Conservation (phyloP, 2,797 vertebrate genomes). For the Lepilemur septentrionalis region DNA sequence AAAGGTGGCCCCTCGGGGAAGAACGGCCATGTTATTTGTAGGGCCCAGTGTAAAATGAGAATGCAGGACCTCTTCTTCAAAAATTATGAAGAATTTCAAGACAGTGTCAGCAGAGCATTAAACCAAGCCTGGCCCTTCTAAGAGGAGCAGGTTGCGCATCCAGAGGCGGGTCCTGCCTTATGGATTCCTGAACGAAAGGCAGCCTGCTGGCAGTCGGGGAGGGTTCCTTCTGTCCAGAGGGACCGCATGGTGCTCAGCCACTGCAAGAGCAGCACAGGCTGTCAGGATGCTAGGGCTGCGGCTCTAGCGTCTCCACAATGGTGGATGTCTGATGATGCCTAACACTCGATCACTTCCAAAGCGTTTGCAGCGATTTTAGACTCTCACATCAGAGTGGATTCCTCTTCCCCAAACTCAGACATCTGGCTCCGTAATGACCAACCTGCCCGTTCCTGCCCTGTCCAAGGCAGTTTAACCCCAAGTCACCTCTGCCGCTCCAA, state of each 20-base stretch:
- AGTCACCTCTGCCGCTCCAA: neutral
- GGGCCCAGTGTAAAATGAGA: neutral
- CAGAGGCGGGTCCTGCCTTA: fast-evolving
- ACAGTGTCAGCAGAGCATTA: neutral
- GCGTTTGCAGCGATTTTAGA: neutral
- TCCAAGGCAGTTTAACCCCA: neutral
- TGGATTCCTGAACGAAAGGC: neutral
- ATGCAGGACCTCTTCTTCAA: neutral
- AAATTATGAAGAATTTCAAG: neutral
- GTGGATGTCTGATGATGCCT: neutral
- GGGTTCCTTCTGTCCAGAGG: neutral
- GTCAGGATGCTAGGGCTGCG: neutral
- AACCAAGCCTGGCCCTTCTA: neutral
- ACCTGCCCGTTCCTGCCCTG: neutral
- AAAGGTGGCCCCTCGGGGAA: neutral
- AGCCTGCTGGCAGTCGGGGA: neutral
- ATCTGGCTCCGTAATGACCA: neutral
- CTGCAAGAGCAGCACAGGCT: fast-evolving
- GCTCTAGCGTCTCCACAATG: neutral
- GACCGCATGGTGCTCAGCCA: neutral
- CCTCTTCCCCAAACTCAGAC: neutral
- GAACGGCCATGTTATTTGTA: neutral
- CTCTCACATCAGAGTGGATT: neutral
- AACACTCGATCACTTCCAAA: neutral
- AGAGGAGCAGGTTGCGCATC: neutral